Evolutionary conservation across 2,888 invertebrate genomes (phyloP).

Genomic region (Aphodius sticticus): DNA sequence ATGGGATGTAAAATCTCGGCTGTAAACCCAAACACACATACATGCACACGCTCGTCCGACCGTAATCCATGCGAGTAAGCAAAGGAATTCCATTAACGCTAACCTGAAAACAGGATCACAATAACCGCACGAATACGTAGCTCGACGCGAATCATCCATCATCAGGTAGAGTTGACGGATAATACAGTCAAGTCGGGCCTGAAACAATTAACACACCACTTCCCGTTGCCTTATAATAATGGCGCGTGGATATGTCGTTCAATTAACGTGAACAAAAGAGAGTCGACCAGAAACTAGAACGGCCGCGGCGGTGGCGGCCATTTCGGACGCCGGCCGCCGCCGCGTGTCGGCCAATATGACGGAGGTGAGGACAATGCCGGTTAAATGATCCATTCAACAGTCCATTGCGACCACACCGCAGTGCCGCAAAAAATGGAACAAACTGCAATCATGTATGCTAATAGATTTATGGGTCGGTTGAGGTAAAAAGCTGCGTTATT

Average conservation of each 20-base stretch:
- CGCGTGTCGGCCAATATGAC: conserved; percentile 22
- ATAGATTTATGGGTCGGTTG: not conserved
- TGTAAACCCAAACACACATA: not conserved
- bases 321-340: conserved; percentile 24
- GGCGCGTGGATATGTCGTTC: conserved; percentile 38
- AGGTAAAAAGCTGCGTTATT: not conserved
- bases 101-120: conserved; percentile 19
- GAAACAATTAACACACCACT: conserved; percentile 38
- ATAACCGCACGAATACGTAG: conserved; percentile 13
- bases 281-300: conserved; percentile 10
- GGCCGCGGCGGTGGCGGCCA: conserved; percentile 27
- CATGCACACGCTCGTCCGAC: not conserved
- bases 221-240: conserved; percentile 36
- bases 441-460: conserved; percentile 17
- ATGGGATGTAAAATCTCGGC: conserved; percentile 25
- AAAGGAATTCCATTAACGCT: conserved; percentile 26
- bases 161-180: conserved; percentile 29
- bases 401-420: conserved; percentile 14
- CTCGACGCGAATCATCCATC: conserved; percentile 19
- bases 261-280: conserved; percentile 37
- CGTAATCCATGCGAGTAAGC: conserved; percentile 17
- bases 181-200: conserved; percentile 34
- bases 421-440: conserved; percentile 9
- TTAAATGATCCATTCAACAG: conserved; percentile 36
- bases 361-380: conserved; percentile 32